Conservation (phyloP, 2,797 vertebrate species). For the Rhincodon typus region DNA sequence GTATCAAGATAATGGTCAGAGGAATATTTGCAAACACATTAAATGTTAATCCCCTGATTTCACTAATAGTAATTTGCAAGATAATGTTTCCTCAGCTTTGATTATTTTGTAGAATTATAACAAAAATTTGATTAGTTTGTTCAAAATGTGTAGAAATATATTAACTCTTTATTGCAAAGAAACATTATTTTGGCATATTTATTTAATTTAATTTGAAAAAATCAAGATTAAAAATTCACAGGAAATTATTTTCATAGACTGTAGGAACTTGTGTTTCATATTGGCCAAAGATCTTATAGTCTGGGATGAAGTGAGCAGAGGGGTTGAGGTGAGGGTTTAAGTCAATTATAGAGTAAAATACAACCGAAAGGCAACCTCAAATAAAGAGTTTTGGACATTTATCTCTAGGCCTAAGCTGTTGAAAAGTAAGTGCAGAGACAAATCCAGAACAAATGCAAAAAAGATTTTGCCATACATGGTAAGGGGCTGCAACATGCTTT, state of each 20-base stretch:
- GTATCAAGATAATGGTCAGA: background rate
- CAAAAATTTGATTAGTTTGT: background rate
- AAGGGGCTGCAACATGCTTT: conserved; percentile 11
- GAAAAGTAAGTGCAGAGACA: background rate
- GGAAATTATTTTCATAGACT: background rate
- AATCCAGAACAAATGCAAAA: conserved; percentile 6
- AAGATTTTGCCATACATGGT: background rate
- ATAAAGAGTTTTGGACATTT: background rate
- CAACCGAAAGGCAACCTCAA: background rate
- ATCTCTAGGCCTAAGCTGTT: conserved; percentile 5
- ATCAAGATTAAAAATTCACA: background rate
- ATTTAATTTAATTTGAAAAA: background rate
- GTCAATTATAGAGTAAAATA: background rate
- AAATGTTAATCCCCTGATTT: background rate
- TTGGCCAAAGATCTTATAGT: background rate
- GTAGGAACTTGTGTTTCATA: background rate
- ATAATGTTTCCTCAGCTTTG: background rate
- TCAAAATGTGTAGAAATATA: background rate
- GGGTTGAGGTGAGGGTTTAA: background rate
- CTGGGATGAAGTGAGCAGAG: background rate
- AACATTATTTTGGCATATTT: background rate
- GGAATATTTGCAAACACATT: background rate
- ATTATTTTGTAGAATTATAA: background rate
- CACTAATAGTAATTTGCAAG: background rate
- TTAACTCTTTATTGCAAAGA: background rate